Evolutionary conservation across 2,888 invertebrate genomes (phyloP), one percentile per base, ranked within the genome.

Genomic region (Chymomyza caudatula): DNA sequence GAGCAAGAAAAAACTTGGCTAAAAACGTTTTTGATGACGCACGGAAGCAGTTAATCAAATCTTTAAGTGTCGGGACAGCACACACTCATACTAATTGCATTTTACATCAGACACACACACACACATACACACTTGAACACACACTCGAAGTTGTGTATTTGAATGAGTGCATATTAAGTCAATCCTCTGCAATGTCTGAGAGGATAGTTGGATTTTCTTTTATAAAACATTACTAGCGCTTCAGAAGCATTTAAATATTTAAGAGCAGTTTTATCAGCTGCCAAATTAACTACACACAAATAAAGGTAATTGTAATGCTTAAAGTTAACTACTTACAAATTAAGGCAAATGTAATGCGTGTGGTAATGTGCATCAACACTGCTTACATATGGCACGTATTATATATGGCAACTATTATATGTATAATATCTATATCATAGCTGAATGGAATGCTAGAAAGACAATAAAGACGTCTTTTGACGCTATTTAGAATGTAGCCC

Each of bases 1-100:
- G 15, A 37, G 17, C 11, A n/a, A 25, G 23, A 42, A 54, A 63
- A 42, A 64, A 60, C 58, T 60, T 63, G 22, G 29, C 53, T 69
- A 68, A 72, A 76, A 71, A 73, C 67, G 73, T 76, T 73, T 74
- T 78, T 81, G 86, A 81, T 82, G 82, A 84, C 73, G 85, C 82
- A 86, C 77, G 82, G 86, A 82, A 82, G 85, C 86, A 82, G 86
- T 82, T 86, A 86, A 82, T 82, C 82, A 86, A 82, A 82, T 86
- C 75, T 75, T 75, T 70, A 84, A 82, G 85, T 84, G 85, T 74
- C 71, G 57, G 43, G 55, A n/a, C 8, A 20, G 20, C 15, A 4
- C 15, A 4, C 23, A 22, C 15, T 23, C 29, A 54, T 29, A 17
- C 29, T 54, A 54, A 54, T n/a, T 54, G 37, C 60, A 47, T 20